These are phyloP conservation scores for Catocala sponsa DNA, from an alignment of 2,888 invertebrate species.

Conservation along the genomic window DNA sequence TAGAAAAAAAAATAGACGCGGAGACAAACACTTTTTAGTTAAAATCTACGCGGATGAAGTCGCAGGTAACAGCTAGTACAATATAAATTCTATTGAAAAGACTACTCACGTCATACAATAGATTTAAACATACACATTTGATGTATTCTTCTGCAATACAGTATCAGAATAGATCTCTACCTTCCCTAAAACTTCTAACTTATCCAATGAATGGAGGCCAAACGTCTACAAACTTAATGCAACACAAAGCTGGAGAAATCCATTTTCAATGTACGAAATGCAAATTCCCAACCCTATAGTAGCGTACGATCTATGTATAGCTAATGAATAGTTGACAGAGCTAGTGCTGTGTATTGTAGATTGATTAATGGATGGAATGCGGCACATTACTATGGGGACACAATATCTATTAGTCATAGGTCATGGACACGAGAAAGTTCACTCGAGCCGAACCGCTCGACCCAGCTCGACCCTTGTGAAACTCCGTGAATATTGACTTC, in stretches of 20 bases:
- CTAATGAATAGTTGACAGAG: constrained; percentile 24
- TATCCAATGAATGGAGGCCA: background rate
- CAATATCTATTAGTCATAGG: constrained; percentile 45
- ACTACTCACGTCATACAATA: no score
- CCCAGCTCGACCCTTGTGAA: background rate
- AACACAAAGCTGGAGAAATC: constrained; percentile 12
- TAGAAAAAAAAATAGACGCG: no score
- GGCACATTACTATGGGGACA: constrained; percentile 22
- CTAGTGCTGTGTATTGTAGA: constrained; percentile 21
- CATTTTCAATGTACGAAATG: constrained; percentile 7
- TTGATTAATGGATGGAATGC: constrained; percentile 41
- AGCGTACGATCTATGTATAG: background rate
- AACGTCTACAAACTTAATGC: constrained; percentile 4
- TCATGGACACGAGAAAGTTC: constrained; percentile 37
- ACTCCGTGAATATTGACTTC: constrained; percentile 1
- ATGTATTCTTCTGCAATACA: background rate
- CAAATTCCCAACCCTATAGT: constrained; percentile 7
- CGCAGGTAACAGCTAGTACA: no score
- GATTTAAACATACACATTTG: no score
- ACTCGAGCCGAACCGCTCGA: background rate
- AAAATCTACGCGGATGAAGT: no score
- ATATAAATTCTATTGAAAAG: no score
- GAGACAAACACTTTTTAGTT: no score
- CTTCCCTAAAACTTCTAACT: constrained; percentile 1
- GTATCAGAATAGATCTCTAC: background rate